These are phyloP conservation scores for Phoeniculus purpureus DNA, from an alignment of 2,797 vertebrate species.

Conservation along the genomic window DNA sequence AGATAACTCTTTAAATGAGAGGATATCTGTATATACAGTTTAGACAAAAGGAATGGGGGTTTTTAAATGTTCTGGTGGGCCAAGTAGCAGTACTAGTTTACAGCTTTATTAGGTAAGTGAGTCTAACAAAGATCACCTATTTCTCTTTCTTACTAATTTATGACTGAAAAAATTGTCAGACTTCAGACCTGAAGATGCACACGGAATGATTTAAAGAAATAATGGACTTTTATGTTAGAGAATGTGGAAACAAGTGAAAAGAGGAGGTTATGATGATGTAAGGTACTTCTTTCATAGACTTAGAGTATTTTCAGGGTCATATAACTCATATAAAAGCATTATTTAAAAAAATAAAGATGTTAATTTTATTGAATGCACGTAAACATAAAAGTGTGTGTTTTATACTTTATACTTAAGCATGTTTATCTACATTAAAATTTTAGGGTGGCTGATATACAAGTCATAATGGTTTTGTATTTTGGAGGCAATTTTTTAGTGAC, in stretches of 20 bases:
- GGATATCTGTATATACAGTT: neutral
- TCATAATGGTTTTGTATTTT: neutral
- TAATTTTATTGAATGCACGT: neutral
- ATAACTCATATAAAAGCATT: neutral
- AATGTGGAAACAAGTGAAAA: neutral
- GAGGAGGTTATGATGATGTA: neutral
- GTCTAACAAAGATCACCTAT: neutral
- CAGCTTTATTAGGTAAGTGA: neutral
- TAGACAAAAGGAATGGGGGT: neutral
- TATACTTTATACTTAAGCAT: neutral
- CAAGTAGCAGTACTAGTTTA: neutral
- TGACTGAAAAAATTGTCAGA: neutral
- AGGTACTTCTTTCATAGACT: neutral
- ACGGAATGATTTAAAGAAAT: neutral
- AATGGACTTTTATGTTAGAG: neutral
- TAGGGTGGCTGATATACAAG: neutral
- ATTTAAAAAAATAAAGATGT: no score
- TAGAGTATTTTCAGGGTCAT: neutral
- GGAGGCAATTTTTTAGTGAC: neutral
- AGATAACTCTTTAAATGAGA: neutral
- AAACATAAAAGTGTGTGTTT: neutral
- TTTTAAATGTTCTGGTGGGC: neutral
- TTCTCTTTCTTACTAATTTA: neutral
- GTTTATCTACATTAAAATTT: neutral
- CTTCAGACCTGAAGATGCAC: neutral